phyloP scores from a whole-genome alignment of 2,888 invertebrate genomes.

The Limenitis camilla region DNA sequence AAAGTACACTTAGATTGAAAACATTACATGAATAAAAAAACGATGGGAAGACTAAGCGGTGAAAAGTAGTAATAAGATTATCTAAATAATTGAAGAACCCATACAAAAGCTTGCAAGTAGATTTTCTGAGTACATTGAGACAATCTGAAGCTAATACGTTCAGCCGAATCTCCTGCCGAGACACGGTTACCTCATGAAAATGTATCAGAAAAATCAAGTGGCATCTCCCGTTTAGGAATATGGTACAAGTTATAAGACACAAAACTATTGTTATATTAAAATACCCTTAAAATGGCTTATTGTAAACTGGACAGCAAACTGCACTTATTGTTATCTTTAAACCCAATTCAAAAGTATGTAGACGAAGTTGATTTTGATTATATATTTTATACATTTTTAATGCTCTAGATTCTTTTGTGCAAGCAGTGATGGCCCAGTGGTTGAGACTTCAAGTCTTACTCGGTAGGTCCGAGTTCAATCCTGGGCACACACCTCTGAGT shows the following conservation, averaged over 20 bases:
- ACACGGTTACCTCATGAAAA: slow-evolving; percentile 66
- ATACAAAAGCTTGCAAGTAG: not conserved
- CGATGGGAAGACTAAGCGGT: too few relatives aligned
- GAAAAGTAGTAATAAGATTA: not conserved
- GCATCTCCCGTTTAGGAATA: slow-evolving; percentile 36
- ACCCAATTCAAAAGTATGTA: too few relatives aligned
- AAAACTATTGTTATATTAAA: not conserved
- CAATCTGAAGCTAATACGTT: slow-evolving; percentile 49
- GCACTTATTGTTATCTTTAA: too few relatives aligned
- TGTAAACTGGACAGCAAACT: not conserved
- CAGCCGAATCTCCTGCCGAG: slow-evolving; percentile 49
- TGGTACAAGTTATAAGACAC: slow-evolving; percentile 36
- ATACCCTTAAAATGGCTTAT: not conserved
- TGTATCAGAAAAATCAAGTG: slow-evolving; percentile 73
- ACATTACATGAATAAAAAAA: too few relatives aligned
- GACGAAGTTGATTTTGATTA: too few relatives aligned
- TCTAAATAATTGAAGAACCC: not conserved
- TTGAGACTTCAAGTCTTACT: too few relatives aligned
- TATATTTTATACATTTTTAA: too few relatives aligned
- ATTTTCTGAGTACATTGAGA: slow-evolving; percentile 22
- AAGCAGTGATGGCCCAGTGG: too few relatives aligned
- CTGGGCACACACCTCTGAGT: too few relatives aligned
- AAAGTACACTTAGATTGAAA: too few relatives aligned
- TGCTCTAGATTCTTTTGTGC: too few relatives aligned
- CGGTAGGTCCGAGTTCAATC: too few relatives aligned